These are phyloP conservation scores for Hoplodrina ambigua DNA, from an alignment of 2,888 invertebrate genomes.

Conservation along the genomic window DNA sequence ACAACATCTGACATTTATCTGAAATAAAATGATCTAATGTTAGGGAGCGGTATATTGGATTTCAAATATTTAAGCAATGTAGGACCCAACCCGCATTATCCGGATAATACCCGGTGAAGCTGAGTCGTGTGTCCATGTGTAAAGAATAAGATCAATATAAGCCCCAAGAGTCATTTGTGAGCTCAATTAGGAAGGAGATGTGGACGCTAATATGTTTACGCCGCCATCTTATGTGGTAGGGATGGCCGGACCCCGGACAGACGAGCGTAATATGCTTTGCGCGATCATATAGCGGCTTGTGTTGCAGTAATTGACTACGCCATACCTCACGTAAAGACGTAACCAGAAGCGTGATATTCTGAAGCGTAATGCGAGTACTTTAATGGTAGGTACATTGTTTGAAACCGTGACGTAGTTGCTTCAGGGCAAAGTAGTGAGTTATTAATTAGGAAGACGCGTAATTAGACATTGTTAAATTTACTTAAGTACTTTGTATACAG, in stretches of 20 bases:
- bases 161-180: conserved; percentile 36
- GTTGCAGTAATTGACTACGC: conserved; percentile 17
- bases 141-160: conserved; percentile 53
- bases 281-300: conserved; percentile 1
- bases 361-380: background rate
- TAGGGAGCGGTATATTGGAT: conserved; percentile 28
- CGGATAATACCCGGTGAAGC: conserved; percentile 48
- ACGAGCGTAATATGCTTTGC: background rate
- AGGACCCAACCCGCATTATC: conserved; percentile 27
- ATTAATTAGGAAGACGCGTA: background rate
- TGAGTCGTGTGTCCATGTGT: conserved; percentile 33
- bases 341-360: background rate
- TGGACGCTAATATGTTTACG: conserved; percentile 51
- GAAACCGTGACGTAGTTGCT: background rate
- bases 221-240: conserved; percentile 1
- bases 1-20: conserved; percentile 30
- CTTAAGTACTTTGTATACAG: background rate
- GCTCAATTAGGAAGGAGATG: conserved; percentile 40
- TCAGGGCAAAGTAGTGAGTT: background rate
- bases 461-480: background rate
- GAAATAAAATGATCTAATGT: conserved; percentile 47
- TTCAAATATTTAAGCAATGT: conserved; percentile 42
- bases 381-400: background rate
- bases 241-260: background rate
- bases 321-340: background rate